phyloP scores from a whole-genome alignment of 2,113 vertebrate species.

The Dipodomys ordii region DNA sequence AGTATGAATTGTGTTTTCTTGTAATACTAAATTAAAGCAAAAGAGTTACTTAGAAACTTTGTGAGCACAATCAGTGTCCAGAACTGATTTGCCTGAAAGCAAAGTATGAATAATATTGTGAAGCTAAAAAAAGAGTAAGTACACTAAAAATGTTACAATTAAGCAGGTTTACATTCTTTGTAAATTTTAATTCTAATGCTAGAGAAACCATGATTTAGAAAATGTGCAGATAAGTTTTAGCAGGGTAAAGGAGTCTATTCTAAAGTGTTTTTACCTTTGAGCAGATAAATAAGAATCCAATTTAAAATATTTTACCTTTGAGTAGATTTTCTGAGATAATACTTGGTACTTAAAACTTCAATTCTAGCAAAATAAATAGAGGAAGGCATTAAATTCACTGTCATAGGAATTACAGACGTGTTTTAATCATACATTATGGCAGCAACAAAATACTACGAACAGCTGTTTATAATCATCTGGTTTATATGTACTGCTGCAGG shows the following conservation, averaged over 20 bases:
- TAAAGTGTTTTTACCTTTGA: not conserved
- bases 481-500: slow-evolving; percentile 93
- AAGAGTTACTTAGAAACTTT: slow-evolving; percentile 29
- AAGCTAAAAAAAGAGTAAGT: slow-evolving; percentile 35
- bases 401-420: slow-evolving; percentile 81
- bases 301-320: slow-evolving; percentile 65
- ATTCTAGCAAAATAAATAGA: slow-evolving; percentile 69
- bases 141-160: slow-evolving; percentile 33
- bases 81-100: slow-evolving; percentile 41
- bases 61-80: slow-evolving; percentile 31
- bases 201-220: slow-evolving; percentile 16
- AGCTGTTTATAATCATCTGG: slow-evolving; percentile 91
- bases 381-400: slow-evolving; percentile 73
- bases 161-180: slow-evolving; percentile 20
- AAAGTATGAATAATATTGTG: slow-evolving; percentile 33
- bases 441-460: slow-evolving; percentile 87
- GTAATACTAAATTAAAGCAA: slow-evolving; percentile 15
- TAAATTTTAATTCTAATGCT: slow-evolving; percentile 63
- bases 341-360: slow-evolving; percentile 78
- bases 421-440: slow-evolving; percentile 88
- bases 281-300: slow-evolving; percentile 39
- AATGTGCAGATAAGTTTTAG: slow-evolving; percentile 24
- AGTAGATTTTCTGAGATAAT: slow-evolving; percentile 74
- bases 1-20: slow-evolving; percentile 7
- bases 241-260: slow-evolving; percentile 3